Conservation (phyloP, 1,140 invertebrate genomes). For the Archivesica marissinica region DNA sequence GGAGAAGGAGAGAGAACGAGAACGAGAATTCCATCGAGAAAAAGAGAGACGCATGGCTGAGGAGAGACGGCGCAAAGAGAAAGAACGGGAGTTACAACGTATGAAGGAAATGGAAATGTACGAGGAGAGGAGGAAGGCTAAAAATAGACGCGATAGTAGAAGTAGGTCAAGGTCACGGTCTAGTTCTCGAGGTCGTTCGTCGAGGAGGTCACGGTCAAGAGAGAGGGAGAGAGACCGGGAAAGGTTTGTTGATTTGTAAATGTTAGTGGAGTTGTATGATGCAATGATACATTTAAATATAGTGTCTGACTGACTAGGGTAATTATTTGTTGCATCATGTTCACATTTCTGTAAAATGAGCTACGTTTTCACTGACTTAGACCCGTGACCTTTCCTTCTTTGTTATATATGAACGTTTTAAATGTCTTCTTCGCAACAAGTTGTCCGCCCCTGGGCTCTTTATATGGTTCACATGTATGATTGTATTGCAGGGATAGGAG, state of each 20-base stretch:
- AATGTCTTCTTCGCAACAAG: too few relatives aligned
- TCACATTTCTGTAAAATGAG: too few relatives aligned
- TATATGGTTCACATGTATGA: too few relatives aligned
- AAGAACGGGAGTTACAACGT: conserved; percentile 74
- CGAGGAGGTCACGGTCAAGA: conserved; percentile 81
- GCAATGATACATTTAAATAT: neutral
- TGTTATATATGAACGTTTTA: too few relatives aligned
- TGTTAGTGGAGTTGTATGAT: neutral
- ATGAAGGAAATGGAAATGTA: conserved; percentile 72
- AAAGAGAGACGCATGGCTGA: conserved; percentile 70
- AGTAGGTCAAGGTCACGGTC: conserved; percentile 76
- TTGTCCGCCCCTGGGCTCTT: too few relatives aligned
- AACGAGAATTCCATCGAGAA: conserved; percentile 68
- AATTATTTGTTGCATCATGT: neutral
- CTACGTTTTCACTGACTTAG: too few relatives aligned
- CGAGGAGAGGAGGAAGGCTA: conserved; percentile 65
- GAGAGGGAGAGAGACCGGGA: conserved; percentile 88
- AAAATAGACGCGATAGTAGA: conserved; percentile 61
- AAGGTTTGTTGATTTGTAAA: neutral
- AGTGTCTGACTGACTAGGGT: neutral
- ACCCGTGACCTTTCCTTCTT: too few relatives aligned
- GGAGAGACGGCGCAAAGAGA: conserved; percentile 57
- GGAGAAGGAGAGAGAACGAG: conserved; percentile 80
- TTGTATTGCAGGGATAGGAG: conserved; percentile 65
- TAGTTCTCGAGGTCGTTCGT: conserved; percentile 81